Evolutionary conservation across 2,888 invertebrate genomes (phyloP).

Genomic region (Horisme vitalbata): DNA sequence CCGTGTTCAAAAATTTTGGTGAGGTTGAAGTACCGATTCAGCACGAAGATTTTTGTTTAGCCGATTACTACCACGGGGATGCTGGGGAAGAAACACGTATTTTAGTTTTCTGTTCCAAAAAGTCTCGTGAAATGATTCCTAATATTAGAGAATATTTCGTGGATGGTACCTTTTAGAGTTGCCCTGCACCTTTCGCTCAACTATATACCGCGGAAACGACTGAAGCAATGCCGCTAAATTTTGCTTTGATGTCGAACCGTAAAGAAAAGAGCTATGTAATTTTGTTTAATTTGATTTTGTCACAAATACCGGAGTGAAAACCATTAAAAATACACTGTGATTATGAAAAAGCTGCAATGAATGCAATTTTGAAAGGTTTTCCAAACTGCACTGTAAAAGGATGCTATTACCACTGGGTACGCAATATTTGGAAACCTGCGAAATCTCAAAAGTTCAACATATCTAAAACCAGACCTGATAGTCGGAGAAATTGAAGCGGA

Average conservation of each 20-base stretch:
- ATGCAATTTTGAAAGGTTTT: constrained; percentile 17
- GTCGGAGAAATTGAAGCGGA: constrained; percentile 15
- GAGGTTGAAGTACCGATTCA: constrained; percentile 15
- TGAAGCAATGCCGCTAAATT: constrained; percentile 11
- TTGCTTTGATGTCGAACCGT: constrained; percentile 13
- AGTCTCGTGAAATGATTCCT: constrained; percentile 11
- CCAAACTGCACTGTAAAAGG: constrained; percentile 8
- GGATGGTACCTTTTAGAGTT: constrained; percentile 13
- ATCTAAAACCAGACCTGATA: background rate
- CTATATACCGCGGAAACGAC: constrained; percentile 8
- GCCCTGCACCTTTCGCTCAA: constrained; percentile 15
- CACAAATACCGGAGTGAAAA: constrained; percentile 14
- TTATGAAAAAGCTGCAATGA: constrained; percentile 12
- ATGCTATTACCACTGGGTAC: constrained; percentile 17
- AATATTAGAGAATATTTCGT: constrained; percentile 15
- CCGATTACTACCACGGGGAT: constrained; percentile 10
- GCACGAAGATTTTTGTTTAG: constrained; percentile 15
- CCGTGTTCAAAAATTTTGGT: constrained; percentile 8
- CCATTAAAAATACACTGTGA: constrained; percentile 5
- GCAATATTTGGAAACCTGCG: constrained; percentile 5
- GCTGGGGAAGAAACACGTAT: constrained; percentile 9
- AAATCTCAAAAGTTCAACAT: constrained; percentile 4
- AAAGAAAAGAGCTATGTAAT: constrained; percentile 13
- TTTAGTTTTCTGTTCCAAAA: constrained; percentile 9
- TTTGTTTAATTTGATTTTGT: constrained; percentile 14